phyloP scores from a whole-genome alignment of 2,888 invertebrate species.

The Augochlorella aurata region DNA sequence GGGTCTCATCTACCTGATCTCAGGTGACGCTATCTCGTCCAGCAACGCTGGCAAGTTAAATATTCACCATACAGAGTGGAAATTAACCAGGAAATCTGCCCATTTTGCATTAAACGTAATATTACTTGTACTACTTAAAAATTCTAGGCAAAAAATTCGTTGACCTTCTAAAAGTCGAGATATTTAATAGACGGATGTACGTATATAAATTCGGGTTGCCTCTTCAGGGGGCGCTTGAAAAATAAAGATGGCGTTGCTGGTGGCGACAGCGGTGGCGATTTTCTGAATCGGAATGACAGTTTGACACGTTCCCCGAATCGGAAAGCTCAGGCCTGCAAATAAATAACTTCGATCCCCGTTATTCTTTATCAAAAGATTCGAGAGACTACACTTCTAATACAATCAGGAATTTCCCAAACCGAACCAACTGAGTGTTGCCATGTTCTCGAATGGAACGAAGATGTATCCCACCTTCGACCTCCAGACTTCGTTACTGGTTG shows the following conservation, averaged over 20 bases:
- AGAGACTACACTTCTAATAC: background rate
- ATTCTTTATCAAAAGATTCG: constrained; percentile 3
- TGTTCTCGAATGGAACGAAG: background rate
- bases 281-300: background rate
- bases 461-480: background rate
- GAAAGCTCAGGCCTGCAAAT: constrained; percentile 9
- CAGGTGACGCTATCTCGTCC: background rate
- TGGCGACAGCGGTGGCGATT: background rate
- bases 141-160: too few species aligned
- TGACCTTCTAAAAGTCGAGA: too few species aligned
- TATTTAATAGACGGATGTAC: too few species aligned
- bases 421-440: background rate
- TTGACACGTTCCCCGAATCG: background rate
- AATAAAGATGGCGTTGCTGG: background rate
- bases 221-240: background rate
- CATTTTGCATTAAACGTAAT: background rate
- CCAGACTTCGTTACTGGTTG: background rate
- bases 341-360: constrained; percentile 35
- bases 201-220: background rate
- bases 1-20: constrained; percentile 22
- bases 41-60: constrained; percentile 20
- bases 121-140: too few species aligned
- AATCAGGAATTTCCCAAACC: background rate
- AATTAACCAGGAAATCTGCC: background rate
- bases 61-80: background rate